Evolutionary conservation across 2,888 invertebrate species (phyloP), one percentile per base, ranked within the genome.

Genomic region (Drosophila fungiperda): DNA sequence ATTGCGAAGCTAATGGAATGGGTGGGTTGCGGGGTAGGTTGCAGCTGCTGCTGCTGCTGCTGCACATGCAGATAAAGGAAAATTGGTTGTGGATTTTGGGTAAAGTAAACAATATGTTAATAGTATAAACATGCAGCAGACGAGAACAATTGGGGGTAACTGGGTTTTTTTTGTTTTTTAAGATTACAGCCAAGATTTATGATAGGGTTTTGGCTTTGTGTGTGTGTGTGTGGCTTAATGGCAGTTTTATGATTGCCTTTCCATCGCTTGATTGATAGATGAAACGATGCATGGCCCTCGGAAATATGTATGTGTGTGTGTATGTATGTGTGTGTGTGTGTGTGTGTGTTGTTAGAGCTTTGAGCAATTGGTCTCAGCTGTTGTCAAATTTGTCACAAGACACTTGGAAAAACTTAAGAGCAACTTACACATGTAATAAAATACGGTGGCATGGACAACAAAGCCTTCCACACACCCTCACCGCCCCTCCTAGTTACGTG

Each of bases 361-460:
- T 62, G 73, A 73, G 71, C 89, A 82, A 74, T 86, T 73, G 90
- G 90, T 73, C 90, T 86, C 83, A 90, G 83, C 87, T 84, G 83
- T 73, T 89, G 90, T 90, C 83, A 66, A 82, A 90, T 89, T 89
- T 84, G 90, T 90, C 90, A 83, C 86, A 83, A 69, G 80, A 53
- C 72, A 69, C 86, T 82, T 60, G 68, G 58, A 55, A 26, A 71
- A 84, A 84, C 88, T 88, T 88, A 73, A 88, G 80, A 73, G 64
- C 77, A 88, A 86, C 89, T 90, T 90, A 84, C 84, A 88, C 90
- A 84, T 84, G 84, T 84, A 84, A 84, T 84, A 72, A 89, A 90
- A 90, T 88, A 86, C 69, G 61, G 53, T n/a, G 20, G 20, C 32
- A 57, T 32, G 11, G 32, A 32, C 26, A 58, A 54, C 35, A 50